Base-by-base conservation (phyloP, 1,140 invertebrate genomes). In the Nylanderia fulva region DNA sequence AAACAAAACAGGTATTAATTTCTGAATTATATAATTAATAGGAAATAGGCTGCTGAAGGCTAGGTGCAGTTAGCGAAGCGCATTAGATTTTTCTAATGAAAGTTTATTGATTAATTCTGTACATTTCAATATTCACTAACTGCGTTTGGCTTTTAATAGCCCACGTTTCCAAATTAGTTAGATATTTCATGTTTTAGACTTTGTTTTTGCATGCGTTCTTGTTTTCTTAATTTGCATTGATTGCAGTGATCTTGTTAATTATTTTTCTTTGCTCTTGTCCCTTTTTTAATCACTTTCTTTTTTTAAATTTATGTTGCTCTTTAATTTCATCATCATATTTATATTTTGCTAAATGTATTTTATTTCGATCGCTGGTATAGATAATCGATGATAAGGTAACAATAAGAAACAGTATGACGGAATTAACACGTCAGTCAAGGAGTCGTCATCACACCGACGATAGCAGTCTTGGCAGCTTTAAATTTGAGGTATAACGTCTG, bases 391-490 rank as follows among this genome's bases (percentile, higher is more conserved):
- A 93, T 87, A 95, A 94, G 88, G 91, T 95, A 86, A 94, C 95
- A 75, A 86, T 96, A 91, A 92, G 94, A 90, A 92, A 89, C 87
- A 94, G 93, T 92, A 88, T 93, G 76, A 95, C 94, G 88, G 95
- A 94, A 88, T 94, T 95, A 83, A 93, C 93, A 69, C 91, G 92
- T 71, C 94, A 95, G 85, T 93, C 93, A 29, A 95, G 96, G 85
- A 95, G 94, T 77, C 95, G 96, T 74, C 96, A 96, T 88, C 96
- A 96, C 89, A 97, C 96, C 2, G 96, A 97, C 92, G 97, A 97
- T 88, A 96, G 96, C 76, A 96, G 96, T 77, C 93, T 97, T 85
- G 96, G 96, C 91, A 97, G 96, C 93, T 96, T 96, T 90, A 97
- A 96, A 93, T 96, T 96, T 91, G 96, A 97, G 95, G 96, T 96